A percentile compares a stretch with the other conserved stretches of the same genome.
These are phyloP conservation scores for Perizoma flavofasciatum DNA, from an alignment of 2,888 invertebrate species.

Conservation along the genomic window DNA sequence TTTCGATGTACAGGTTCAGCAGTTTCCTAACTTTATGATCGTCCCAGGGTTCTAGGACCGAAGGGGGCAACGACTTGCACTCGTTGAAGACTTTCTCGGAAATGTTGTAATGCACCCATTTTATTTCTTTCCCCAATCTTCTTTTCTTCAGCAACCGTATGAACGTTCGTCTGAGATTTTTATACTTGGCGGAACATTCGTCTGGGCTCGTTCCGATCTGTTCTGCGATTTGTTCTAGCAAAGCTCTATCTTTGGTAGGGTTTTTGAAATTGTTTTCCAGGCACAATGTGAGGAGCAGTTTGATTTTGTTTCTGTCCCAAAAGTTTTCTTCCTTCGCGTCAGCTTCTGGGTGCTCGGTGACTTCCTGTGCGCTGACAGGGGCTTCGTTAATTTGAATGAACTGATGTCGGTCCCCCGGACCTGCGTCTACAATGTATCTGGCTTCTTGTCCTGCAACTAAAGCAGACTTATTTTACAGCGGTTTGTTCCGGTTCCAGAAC, in stretches of 20 bases:
- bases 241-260: slow-evolving; percentile 53
- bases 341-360: slow-evolving; percentile 34
- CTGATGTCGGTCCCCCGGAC: slow-evolving; percentile 52
- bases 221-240: slow-evolving; percentile 64
- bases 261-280: slow-evolving; percentile 59
- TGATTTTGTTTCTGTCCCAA: slow-evolving; percentile 72
- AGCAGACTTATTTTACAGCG: not conserved
- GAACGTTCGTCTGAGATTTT: slow-evolving; percentile 68
- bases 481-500: no score
- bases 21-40: slow-evolving; percentile 64
- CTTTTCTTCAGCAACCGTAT: slow-evolving; percentile 73
- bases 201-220: slow-evolving; percentile 61
- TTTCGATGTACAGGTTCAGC: slow-evolving; percentile 69
- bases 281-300: slow-evolving; percentile 63
- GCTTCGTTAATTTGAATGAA: slow-evolving; percentile 61
- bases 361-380: slow-evolving; percentile 43
- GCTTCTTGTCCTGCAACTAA: slow-evolving; percentile 64
- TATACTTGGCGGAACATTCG: slow-evolving; percentile 70
- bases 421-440: slow-evolving; percentile 61
- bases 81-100: slow-evolving; percentile 75
- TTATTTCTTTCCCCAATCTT: slow-evolving; percentile 67
- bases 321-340: slow-evolving; percentile 54
- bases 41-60: slow-evolving; percentile 69
- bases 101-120: slow-evolving; percentile 70
- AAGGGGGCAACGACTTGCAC: slow-evolving; percentile 59